Evolutionary conservation across 2,888 invertebrate genomes (phyloP), one percentile per base, ranked within the genome.

Genomic region (Mesorhabditis sp.): DNA sequence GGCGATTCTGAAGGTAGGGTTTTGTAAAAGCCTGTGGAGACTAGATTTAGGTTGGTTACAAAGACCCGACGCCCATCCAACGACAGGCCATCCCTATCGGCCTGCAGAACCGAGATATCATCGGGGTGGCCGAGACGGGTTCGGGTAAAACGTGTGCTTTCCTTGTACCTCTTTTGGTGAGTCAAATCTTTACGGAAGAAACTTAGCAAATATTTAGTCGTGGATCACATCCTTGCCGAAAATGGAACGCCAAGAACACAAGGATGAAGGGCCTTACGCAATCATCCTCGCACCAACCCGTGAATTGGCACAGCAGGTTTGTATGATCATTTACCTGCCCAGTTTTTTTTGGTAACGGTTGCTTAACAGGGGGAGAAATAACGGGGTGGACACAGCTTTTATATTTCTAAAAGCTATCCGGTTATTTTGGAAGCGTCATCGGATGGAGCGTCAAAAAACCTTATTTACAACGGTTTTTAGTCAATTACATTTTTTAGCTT

Each of bases 51-150:
- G 66, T 69, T 28, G 69, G 69, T n/a, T 69, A 69, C 69, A 61
- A 88, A 87, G 97, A 97, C 84, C 94, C 98, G 0, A 96, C 98
- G 0, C 97, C 98, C 4, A 99, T 98, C 88, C 98, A 98, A 87
- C 89, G 97, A 73, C 96, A 97, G 88, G 98, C 97, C 69, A 98
- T 99, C 86, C 96, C 98, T 0, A 98, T 99, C 87, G 98, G 98
- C 67, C 82, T 89, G 61, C 89, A 89, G 82, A 89, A 89, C 80
- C 85, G 81, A 50, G 89, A 98, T 86, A 96, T 98, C 80, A 98
- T 98, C 85, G 98, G 98, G 86, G 96, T 98, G 41, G 97, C 97
- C 62, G 97, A 98, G 89, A 98, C 97, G 73, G 98, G 98, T 85
- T 93, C 93, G 65, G 98, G 98, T 87, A 98, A 98, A 89, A 98